Evolutionary conservation across 64 coral and sea anemone genomes (phyloP).

Genomic region (Montipora cactus): DNA sequence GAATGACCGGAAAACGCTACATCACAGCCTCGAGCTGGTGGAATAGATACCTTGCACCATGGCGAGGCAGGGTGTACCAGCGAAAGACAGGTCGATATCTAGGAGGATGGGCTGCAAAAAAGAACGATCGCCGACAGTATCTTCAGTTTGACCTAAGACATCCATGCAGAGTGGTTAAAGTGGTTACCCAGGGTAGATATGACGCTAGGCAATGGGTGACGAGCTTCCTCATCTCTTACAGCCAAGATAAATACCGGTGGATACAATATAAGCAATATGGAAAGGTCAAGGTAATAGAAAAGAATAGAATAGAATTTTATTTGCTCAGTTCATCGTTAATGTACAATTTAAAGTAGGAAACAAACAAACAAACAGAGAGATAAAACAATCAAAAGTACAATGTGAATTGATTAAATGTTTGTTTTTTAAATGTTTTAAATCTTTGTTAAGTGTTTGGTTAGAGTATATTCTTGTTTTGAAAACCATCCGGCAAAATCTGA

Average conservation of each 20-base stretch:
- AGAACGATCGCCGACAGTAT: conserved; percentile 57
- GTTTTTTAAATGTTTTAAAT: too few species aligned
- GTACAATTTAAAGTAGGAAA: too few species aligned
- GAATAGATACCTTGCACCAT: conserved; percentile 54
- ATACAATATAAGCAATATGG: conserved; percentile 44
- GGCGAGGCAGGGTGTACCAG: conserved; percentile 49
- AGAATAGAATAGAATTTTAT: too few species aligned
- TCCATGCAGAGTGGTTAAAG: conserved; percentile 26
- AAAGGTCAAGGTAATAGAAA: conserved; percentile 26
- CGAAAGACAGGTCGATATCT: conserved; percentile 23
- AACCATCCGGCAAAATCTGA: too few species aligned
- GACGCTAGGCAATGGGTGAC: conserved; percentile 62
- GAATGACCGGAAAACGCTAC: conserved; percentile 9
- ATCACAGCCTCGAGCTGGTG: conserved; percentile 53
- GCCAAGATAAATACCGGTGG: conserved; percentile 69
- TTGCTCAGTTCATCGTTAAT: too few species aligned
- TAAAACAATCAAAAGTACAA: too few species aligned
- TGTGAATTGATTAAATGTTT: too few species aligned
- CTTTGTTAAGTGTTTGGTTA: too few species aligned
- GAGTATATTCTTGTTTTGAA: too few species aligned
- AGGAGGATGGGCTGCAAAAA: conserved; percentile 48
- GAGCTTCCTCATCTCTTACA: conserved; percentile 59
- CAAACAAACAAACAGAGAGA: too few species aligned
- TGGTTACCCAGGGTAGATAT: conserved; percentile 52
- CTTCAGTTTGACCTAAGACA: conserved; percentile 44